Percentiles rank a stretch among this genome's conserved stretches.
Evolutionary conservation across 1,140 invertebrate species (phyloP).

Genomic region (Drosophila nasuta): DNA sequence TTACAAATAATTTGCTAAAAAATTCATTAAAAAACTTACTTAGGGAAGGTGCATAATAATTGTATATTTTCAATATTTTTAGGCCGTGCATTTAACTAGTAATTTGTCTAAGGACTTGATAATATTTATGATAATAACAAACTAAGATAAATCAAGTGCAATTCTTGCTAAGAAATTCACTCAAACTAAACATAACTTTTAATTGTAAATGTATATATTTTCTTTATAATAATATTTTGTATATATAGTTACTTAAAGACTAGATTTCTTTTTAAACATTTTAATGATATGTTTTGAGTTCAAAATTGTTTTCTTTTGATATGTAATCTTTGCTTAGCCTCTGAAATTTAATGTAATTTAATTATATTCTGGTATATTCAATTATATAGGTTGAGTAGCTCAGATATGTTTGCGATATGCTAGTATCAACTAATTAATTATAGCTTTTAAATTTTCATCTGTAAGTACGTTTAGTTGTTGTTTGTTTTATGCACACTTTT

Average conservation of each 20-base stretch:
- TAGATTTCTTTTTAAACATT: slow-evolving; percentile 35
- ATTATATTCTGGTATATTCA: slow-evolving; percentile 24
- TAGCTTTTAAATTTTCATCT: background rate
- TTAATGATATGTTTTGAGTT: slow-evolving; percentile 83
- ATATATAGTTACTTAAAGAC: slow-evolving; percentile 34
- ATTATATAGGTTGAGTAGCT: slow-evolving; percentile 47
- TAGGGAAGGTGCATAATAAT: slow-evolving; percentile 53
- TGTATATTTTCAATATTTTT: slow-evolving; percentile 42
- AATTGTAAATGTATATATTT: slow-evolving; percentile 16
- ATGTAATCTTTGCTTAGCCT: slow-evolving; percentile 41
- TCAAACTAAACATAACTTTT: slow-evolving; percentile 10
- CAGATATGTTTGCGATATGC: slow-evolving; percentile 51
- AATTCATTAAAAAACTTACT: slow-evolving; percentile 69
- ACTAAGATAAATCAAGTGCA: slow-evolving; percentile 28
- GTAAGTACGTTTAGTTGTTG: slow-evolving; percentile 52
- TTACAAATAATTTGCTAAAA: slow-evolving; percentile 74
- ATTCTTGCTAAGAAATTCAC: slow-evolving; percentile 8
- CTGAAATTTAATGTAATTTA: slow-evolving; percentile 28
- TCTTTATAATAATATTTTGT: slow-evolving; percentile 45
- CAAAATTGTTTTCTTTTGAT: slow-evolving; percentile 66
- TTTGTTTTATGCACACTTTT: slow-evolving; percentile 71
- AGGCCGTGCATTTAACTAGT: slow-evolving; percentile 53
- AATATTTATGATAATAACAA: slow-evolving; percentile 14
- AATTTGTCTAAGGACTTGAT: slow-evolving; percentile 42
- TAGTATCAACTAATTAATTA: slow-evolving; percentile 44